Evolutionary conservation across 2,797 vertebrate species (phyloP).

Genomic region (Holocentrus rufus): DNA sequence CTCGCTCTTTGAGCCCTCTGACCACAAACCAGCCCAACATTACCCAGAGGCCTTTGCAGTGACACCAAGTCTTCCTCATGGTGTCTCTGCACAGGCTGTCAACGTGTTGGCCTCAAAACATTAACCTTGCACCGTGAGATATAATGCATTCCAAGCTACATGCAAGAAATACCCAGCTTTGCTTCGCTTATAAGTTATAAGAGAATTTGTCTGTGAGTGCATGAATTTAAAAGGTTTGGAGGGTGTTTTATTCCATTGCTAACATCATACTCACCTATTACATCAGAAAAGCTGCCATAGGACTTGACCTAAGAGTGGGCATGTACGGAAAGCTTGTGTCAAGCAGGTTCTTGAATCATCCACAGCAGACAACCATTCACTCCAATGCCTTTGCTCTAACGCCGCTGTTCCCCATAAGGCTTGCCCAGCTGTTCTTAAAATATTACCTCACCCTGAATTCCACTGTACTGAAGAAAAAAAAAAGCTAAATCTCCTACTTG

Average conservation of each 20-base stretch:
- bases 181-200: conserved; percentile 1
- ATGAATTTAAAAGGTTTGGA: too few species aligned
- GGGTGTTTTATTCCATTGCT: too few species aligned
- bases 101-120: conserved; percentile 43
- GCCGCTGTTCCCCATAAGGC: not conserved
- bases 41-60: conserved; percentile 81
- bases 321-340: too few species aligned
- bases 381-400: not conserved
- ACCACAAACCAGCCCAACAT: conserved; percentile 81
- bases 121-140: conserved; percentile 5
- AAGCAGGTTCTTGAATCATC: too few species aligned
- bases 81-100: conserved; percentile 46
- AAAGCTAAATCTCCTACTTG: too few species aligned
- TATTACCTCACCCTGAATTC: too few species aligned
- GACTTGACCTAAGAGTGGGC: not conserved
- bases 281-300: not conserved
- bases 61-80: conserved; percentile 54
- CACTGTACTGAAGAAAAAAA: too few species aligned
- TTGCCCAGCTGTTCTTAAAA: too few species aligned
- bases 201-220: not conserved
- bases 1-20: conserved; percentile 68
- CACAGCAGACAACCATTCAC: not conserved
- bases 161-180: not conserved
- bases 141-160: conserved; percentile 13
- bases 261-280: too few species aligned